Conservation (phyloP, 2,888 invertebrate genomes). For the Drosophila vallismaia region DNA sequence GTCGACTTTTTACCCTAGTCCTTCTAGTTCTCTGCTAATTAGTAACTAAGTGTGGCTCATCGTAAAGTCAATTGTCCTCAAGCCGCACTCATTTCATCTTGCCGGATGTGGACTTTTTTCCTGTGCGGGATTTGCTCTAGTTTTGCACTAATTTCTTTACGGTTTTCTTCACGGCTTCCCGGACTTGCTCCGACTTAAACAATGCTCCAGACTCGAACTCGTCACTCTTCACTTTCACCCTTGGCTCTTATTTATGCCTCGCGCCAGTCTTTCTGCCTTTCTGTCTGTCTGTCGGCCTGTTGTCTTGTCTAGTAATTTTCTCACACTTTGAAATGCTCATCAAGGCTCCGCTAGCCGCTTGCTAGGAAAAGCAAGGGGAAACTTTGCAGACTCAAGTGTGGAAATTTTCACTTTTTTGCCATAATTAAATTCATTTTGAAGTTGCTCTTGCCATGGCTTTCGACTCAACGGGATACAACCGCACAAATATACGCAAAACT, state of each 20-base stretch:
- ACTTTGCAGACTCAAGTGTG: constrained; percentile 79
- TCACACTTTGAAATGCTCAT: constrained; percentile 64
- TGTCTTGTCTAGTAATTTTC: constrained; percentile 74
- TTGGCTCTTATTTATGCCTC: constrained; percentile 59
- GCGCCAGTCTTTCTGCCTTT: constrained; percentile 28
- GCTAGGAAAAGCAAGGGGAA: constrained; percentile 51
- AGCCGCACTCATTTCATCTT: constrained; percentile 22
- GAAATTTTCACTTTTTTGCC: constrained; percentile 80
- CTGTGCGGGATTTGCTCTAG: constrained; percentile 25
- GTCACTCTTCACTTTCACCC: constrained; percentile 49
- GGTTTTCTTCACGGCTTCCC: constrained; percentile 6
- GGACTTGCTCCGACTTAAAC: constrained; percentile 39
- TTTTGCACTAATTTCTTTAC: constrained; percentile 20
- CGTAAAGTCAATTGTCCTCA: constrained; percentile 59
- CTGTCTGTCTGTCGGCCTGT: constrained; percentile 36
- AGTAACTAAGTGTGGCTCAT: constrained; percentile 55
- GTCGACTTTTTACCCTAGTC: constrained; percentile 38
- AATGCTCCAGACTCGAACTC: constrained; percentile 31
- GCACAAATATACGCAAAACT: constrained; percentile 20
- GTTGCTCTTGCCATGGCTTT: constrained; percentile 53
- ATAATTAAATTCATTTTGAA: constrained; percentile 81
- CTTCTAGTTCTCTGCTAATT: constrained; percentile 55
- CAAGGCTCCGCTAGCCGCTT: constrained; percentile 45
- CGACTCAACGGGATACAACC: constrained; percentile 37
- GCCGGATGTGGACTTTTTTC: constrained; percentile 1